Percentiles rank a stretch among this genome's conserved stretches.
These are phyloP conservation scores for Eristalis arbustorum DNA, from an alignment of 2,888 invertebrate species.

Conservation along the genomic window DNA sequence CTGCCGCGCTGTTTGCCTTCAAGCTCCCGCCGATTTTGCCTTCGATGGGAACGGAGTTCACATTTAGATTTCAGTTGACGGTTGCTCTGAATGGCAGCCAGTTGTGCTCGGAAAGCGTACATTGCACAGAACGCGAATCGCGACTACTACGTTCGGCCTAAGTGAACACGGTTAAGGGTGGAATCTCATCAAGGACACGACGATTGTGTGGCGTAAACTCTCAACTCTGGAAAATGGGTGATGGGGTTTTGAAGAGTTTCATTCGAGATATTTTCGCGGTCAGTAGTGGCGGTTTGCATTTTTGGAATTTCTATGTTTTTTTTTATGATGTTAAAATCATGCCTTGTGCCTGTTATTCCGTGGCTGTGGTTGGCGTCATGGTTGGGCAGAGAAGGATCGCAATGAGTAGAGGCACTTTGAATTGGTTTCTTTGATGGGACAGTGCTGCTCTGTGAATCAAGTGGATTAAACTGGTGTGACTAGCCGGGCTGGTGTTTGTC, in stretches of 20 bases:
- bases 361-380: background rate
- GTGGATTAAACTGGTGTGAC: background rate
- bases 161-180: background rate
- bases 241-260: conserved; percentile 76
- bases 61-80: background rate
- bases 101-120: background rate
- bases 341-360: background rate
- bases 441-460: background rate
- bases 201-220: background rate
- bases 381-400: background rate
- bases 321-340: background rate
- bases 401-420: background rate
- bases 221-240: conserved; percentile 73
- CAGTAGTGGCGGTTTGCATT: conserved; percentile 64
- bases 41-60: background rate
- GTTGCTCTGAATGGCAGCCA: conserved; percentile 1
- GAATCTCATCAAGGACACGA: background rate
- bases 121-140: background rate
- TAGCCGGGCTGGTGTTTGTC: background rate
- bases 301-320: background rate
- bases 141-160: background rate
- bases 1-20: background rate
- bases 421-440: background rate
- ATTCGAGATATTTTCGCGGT: conserved; percentile 79
- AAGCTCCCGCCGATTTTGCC: background rate